Base-by-base conservation (phyloP, 2,113 vertebrate genomes). In the Cichladusa arquata region DNA sequence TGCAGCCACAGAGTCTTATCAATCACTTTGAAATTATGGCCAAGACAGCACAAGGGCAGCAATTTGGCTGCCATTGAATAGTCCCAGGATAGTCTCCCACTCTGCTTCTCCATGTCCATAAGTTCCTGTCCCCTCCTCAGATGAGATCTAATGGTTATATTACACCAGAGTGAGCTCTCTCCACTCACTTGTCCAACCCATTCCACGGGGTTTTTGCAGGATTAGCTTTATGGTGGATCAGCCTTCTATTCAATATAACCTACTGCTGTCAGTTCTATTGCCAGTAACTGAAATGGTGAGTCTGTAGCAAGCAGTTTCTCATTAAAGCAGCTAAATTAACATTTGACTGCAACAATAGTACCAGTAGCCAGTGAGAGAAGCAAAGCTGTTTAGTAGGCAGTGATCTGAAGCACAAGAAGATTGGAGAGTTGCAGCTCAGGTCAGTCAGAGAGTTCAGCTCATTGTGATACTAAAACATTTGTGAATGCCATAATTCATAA, bases 41-140 rank as follows among this genome's bases (percentile, higher is more conserved):
- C 74, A 78, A 73, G 44, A 61, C 10, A 94, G n/a, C 44, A 25
- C 34, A 91, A 87, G 18, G 12, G 25, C 34, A 92, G 16, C 38
- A 31, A 23, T 64, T 57, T 57, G 56, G 6, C 47, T 58, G 36
- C 6, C 16, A 20, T 17, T 48, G 56, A 71, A 48, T 2, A 20
- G 18, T 33, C 62, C 33, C 36, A 58, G 28, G 31, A 36, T 23
- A 31, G 28, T 60, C 24, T 73, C 10, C 6, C 16, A 44, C 3
- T 3, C 7, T 6, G 0, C 60, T 89, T 56, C n/a, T 56, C 19
- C 0, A 0, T 18, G 12, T 53, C 29, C 8, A 0, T 23, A 47
- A 80, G 5, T n/a, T 71, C 28, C 40, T 69, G 17, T 31, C 2
- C 5, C 9, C 18, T 34, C 10, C 28, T 36, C 33, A 48, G 6